Evolutionary conservation across 2,888 invertebrate genomes (phyloP), one percentile per base, ranked within the genome.

Genomic region (Sylvicola cinctus): DNA sequence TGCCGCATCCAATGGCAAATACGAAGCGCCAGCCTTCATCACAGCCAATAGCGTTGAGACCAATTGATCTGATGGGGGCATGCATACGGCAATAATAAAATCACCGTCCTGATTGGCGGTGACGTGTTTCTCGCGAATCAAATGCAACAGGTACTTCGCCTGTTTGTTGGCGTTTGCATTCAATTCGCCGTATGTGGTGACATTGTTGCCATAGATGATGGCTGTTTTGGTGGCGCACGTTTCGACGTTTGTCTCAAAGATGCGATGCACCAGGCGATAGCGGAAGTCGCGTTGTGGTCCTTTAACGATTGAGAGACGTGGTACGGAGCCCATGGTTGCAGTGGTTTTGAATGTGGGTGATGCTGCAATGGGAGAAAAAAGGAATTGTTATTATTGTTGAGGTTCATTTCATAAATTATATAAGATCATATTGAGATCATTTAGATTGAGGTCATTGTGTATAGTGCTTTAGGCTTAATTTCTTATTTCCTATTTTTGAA

Each of bases 21-120:
- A 88, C 0, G 84, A 78, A 12, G 77, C 79, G 0, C 87, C 85
- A 0, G 76, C 64, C 57, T 85, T 84, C 69, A 81, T 73, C 33
- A 76, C 69, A 1, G 79, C 71, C 39, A 87, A 52, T 14, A 88
- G 55, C 0, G 73, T 58, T 20, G 68, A 61, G 7, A 84, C 65
- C 36, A 78, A 50, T 26, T 60, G 65, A 45, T 79, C 74, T 3
- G 75, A 70, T 1, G 85, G 84, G 41, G 70, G 68, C 71, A 85
- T 72, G 47, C 77, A 78, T 0, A 85, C 75, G 1, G 78, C 81
- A 0, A 85, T 63, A 10, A 83, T 70, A 44, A 57, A 73, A 49
- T 81, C 76, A 0, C 73, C 72, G 49, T 81, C 80, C 3, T 57
- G 49, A 49, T 78, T 76, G 10, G 54, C 45, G 3, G 47, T 43